Base-by-base conservation (phyloP, 1,140 invertebrate genomes). In the Dreissena rostriformis region DNA sequence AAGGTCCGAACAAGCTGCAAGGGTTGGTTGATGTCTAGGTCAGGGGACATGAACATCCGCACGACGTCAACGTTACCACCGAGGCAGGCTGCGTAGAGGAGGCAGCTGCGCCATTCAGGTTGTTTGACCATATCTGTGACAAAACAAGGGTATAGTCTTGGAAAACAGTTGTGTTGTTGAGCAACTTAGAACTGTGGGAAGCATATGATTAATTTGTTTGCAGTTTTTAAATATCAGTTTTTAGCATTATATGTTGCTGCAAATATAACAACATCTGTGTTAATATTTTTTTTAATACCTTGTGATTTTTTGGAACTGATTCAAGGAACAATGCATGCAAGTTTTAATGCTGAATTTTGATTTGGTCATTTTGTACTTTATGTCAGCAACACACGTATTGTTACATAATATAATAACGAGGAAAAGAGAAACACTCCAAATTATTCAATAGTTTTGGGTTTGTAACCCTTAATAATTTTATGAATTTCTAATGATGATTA, bases 31-130 rank as follows among this genome's bases (percentile, higher is more conserved):
- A 90, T 84, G 71, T 90, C 85, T 61, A 90, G 80, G 14, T 75
- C 63, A 7, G 86, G 88, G 53, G 68, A 73, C 10, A 87, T 49
- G 88, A 89, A 91, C 57, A 82, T 81, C 49, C 85, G 82, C 15
- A 88, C 88, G 17, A 87, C 77, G 0, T 79, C 57, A 10, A 86
- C n/a, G 65, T 88, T 85, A 66, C 90, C 90, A 1, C 90, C 87
- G 0, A 79, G 53, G 80, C 90, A 91, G 17, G 89, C 89, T 10
- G 88, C 89, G 80, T 88, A 89, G 51, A 91, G 61, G 74, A 91
- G 65, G 66, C 81, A 86, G 29, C 78, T 86, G 11, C 87, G 75
- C 1, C 87, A 84, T 26, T 86, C 74, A 19, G 73, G 70, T 51
- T 88, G 77, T 53, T 88, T 88, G 19, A 89, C 78, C 67, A 87